Evolutionary conservation across 64 coral and sea anemone genomes (phyloP), one percentile per base, ranked within the genome.

Genomic region (Porites lutea): DNA sequence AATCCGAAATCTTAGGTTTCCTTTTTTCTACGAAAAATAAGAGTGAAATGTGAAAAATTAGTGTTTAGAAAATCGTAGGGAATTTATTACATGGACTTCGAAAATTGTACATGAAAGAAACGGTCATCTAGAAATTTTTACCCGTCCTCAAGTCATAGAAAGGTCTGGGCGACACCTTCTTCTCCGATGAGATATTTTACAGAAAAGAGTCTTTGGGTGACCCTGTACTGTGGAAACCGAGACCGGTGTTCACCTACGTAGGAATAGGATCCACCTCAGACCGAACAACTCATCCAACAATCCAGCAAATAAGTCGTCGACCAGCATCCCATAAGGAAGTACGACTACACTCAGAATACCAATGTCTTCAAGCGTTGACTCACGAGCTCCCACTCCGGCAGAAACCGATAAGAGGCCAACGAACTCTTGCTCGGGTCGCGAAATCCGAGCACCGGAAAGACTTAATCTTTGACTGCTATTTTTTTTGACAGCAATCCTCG

Each of bases 381-480:
- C 5, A 20, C 64, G 19, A 67, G 14, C 5, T 19, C 64, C 64
- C 64, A 15, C 13, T 16, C 3, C n/a, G 19, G 2, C 64, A 15
- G 64, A 19, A n/a, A 19, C 52, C 77, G 51, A 79, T 53, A 79
- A 58, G 19, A 8, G 19, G 58, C 18, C 52, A 79, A 27, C 47
- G 59, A 79, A 79, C 8, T 79, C 77, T 79, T 53, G 20, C 77
- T 21, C 20, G 52, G 52, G 23, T 22, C 15, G 77, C 22, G 77
- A 58, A 79, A 79, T 79, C 51, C 77, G 52, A 21, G 77, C 77
- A 79, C 77, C 52, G 77, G 77, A 79, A 79, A 79, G 77, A 58
- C 52, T 59, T 79, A 12, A n/a, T 21, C 77, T 79, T 48, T 79
- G 77, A 79, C n/a, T 59, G 45, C 57, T 20, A 45, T 12, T 55